A percentile compares a stretch with the other conserved stretches of the same genome.
Evolutionary conservation across 2,888 invertebrate species (phyloP).

Genomic region (Lutraria lutraria): DNA sequence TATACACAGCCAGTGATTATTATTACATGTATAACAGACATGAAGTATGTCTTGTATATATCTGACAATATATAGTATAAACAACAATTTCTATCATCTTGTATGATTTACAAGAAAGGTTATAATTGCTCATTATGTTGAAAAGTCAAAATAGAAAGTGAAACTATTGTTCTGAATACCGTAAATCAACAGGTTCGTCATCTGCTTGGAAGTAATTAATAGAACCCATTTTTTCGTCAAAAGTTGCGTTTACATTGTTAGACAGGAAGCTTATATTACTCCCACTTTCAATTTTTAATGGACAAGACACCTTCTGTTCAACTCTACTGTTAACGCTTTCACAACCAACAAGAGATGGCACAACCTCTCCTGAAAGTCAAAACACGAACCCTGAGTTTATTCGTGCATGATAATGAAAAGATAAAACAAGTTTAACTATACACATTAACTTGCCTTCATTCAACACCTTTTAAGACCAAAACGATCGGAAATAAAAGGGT

Average conservation of each 20-base stretch:
- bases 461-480: no score
- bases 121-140: background rate
- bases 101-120: background rate
- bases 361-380: background rate
- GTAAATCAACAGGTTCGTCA: constrained; percentile 5
- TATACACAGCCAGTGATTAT: no score
- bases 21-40: background rate
- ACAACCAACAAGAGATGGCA: background rate
- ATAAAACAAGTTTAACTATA: no score
- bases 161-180: background rate
- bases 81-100: background rate
- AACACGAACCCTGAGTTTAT: no score
- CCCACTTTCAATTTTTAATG: background rate
- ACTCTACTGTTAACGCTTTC: background rate
- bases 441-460: no score
- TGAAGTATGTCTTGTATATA: no score
- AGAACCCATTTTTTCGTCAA: background rate
- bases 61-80: background rate
- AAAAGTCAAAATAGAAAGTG: background rate
- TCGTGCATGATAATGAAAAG: no score
- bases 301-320: background rate
- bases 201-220: background rate
- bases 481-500: no score
- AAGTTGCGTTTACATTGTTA: constrained; percentile 5
- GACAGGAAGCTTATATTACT: background rate